Evolutionary conservation across 2,113 vertebrate species (phyloP), one percentile per base, ranked within the genome.

Genomic region (Phrynosoma platyrhinos): DNA sequence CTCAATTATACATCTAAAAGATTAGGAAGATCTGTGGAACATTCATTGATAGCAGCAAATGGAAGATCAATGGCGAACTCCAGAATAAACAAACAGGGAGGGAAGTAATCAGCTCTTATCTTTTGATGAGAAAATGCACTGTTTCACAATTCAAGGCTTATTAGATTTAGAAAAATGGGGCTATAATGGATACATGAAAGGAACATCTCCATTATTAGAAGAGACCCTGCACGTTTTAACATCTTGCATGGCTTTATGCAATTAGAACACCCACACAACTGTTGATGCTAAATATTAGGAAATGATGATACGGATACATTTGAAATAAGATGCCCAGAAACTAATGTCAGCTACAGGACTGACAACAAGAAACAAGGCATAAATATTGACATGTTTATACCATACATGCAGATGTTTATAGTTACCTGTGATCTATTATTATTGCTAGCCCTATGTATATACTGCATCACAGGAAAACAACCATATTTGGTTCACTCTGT

Each of bases 141-240:
- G 40, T 53, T 88, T 71, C 53, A 21, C 62, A 32, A 78, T 14
- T 53, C 40, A 36, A 27, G 32, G 20, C 42, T 40, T 88, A 75
- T 88, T 79, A 88, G 75, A 40, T 8, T 84, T 23, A 58, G 75
- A n/a, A 53, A 88, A 53, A 83, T 68, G 6, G 81, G 8, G 4
- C 40, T 27, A 53, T 69, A 83, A 83, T 69, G 64, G 64, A 9
- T 79, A 84, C 82, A 71, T 88, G 42, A 78, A 83, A 78, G 42
- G n/a, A 14, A 69, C 12, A 21, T 53, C 64, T 47, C 55, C 9
- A 78, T 42, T 53, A 69, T 66, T 58, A 40, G 66, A 83, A 83
- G 87, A 55, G 40, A 20, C 27, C 32, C 23, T 42, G 2, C 13
- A 18, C 30, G 86, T 87, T 7, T 90, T 74, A 79, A 79, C 64